Percentiles rank a stretch among this genome's conserved stretches.
Evolutionary conservation across 2,797 vertebrate genomes (phyloP).

Genomic region (Phaenicophaeus curvirostris): DNA sequence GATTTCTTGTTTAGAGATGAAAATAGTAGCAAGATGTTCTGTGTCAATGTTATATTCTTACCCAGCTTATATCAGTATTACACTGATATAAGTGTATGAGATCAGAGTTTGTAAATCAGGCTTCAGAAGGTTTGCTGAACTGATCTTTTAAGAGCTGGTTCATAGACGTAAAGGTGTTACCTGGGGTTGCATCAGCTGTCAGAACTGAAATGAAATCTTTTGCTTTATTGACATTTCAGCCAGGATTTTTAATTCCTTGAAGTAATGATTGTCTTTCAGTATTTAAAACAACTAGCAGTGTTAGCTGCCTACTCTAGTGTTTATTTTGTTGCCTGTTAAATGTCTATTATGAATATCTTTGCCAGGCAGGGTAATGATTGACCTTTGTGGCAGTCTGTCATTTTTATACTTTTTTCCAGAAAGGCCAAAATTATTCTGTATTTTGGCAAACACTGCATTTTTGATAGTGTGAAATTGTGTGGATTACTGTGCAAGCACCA

Average conservation of each 20-base stretch:
- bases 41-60: neutral
- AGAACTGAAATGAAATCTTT: neutral
- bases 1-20: neutral
- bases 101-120: neutral
- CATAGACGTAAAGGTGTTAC: neutral
- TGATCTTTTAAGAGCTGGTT: neutral
- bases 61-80: neutral
- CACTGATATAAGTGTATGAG: neutral
- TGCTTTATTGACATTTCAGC: neutral
- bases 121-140: neutral
- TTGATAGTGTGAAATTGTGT: neutral
- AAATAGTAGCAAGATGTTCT: neutral
- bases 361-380: neutral
- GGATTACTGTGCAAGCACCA: neutral
- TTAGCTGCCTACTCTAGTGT: neutral
- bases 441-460: neutral
- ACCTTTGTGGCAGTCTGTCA: neutral
- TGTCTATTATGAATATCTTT: neutral
- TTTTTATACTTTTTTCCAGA: neutral
- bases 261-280: neutral
- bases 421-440: neutral
- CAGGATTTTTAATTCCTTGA: neutral
- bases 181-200: conserved; percentile 50
- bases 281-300: neutral
- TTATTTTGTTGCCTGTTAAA: neutral